A percentile compares a stretch with the other conserved stretches of the same genome.
phyloP scores from a whole-genome alignment of 2,797 vertebrate genomes.

The Syngnathus acus region DNA sequence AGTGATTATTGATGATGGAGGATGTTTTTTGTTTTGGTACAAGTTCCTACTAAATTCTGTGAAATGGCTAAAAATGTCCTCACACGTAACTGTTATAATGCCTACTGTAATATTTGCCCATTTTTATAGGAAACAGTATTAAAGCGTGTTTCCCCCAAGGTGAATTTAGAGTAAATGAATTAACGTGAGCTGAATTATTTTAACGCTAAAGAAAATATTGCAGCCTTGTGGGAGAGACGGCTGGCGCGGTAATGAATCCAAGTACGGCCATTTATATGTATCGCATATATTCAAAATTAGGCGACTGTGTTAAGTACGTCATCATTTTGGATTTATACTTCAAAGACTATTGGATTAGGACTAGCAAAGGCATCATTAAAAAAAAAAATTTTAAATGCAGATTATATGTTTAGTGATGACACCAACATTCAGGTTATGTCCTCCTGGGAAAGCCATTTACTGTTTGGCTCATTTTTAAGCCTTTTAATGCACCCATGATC shows the following conservation, averaged over 20 bases:
- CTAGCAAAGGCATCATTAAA: constrained; percentile 13
- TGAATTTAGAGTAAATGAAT: background rate
- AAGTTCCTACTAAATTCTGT: too few relatives aligned
- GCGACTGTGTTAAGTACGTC: constrained; percentile 22
- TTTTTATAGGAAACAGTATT: background rate
- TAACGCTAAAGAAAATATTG: background rate
- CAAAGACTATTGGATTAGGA: constrained; percentile 17
- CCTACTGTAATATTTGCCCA: too few relatives aligned
- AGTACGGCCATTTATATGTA: background rate
- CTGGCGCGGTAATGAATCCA: background rate
- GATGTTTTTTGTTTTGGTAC: too few relatives aligned
- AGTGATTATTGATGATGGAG: too few relatives aligned
- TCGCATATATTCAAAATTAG: constrained; percentile 15
- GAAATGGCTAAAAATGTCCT: too few relatives aligned
- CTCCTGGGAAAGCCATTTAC: background rate
- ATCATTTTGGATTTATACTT: constrained; percentile 33
- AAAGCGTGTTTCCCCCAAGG: background rate
- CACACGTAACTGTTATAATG: too few relatives aligned
- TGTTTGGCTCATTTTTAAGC: background rate
- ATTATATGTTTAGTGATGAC: constrained; percentile 7
- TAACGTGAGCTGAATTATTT: background rate
- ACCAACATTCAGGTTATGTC: background rate
- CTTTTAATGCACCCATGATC: background rate
- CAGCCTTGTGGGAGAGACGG: background rate
- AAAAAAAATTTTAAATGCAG: constrained; percentile 12